Conservation (phyloP, 1,140 invertebrate genomes). For the Zaprionus gabonicus region DNA sequence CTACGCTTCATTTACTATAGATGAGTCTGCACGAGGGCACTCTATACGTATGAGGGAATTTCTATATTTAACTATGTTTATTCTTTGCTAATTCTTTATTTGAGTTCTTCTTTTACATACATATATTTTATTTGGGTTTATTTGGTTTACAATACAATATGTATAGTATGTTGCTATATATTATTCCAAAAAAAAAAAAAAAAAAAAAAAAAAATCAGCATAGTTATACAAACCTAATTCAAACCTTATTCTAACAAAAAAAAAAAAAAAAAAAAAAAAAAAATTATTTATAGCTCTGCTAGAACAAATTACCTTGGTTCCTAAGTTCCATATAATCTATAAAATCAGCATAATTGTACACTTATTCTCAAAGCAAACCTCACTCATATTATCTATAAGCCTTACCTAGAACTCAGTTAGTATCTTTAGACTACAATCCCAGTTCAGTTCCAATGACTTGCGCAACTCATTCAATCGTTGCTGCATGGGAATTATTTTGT, state of each 20-base stretch:
- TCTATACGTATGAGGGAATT: neutral
- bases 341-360: neutral
- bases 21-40: neutral
- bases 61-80: slow-evolving; percentile 3
- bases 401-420: neutral
- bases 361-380: neutral
- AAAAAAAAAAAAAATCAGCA: no score
- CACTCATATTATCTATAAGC: neutral
- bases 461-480: slow-evolving; percentile 1
- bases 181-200: no score
- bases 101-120: neutral
- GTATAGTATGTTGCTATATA: no score
- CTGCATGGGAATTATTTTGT: slow-evolving; percentile 3
- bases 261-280: no score
- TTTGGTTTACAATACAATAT: neutral
- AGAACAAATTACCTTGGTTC: no score
- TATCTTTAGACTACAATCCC: neutral
- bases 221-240: no score
- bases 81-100: neutral
- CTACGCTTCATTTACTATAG: neutral
- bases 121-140: neutral
- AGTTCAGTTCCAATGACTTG: neutral
- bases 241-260: no score
- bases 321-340: neutral
- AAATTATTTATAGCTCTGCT: no score